Percentiles rank a stretch among this genome's conserved stretches.
phyloP scores from a whole-genome alignment of 2,888 invertebrate species.

The Catocala sponsa region DNA sequence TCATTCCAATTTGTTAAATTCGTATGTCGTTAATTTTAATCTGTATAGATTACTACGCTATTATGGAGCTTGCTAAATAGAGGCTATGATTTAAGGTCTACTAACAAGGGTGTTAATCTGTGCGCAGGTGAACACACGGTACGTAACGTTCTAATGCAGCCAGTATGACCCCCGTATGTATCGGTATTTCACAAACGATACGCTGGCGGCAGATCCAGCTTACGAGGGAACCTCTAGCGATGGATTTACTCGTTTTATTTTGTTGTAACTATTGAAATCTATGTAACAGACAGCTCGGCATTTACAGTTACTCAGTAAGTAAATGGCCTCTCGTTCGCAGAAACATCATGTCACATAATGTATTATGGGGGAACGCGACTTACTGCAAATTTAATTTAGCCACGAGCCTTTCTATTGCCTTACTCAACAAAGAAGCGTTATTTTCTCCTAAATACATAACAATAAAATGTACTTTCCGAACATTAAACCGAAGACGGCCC shows the following conservation, averaged over 20 bases:
- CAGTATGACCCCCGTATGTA: conserved; percentile 22
- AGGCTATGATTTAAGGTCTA: conserved; percentile 26
- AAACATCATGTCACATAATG: conserved; percentile 48
- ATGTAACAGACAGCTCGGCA: conserved; percentile 17
- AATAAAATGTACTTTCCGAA: conserved; percentile 50
- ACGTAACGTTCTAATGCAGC: conserved; percentile 25
- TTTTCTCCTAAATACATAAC: conserved; percentile 51
- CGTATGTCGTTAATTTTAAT: conserved; percentile 21
- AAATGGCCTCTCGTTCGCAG: conserved; percentile 33
- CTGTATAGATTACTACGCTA: conserved; percentile 7
- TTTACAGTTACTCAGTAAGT: conserved; percentile 35
- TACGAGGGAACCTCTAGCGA: conserved; percentile 14
- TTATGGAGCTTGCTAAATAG: conserved; percentile 18
- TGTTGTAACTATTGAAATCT: conserved; percentile 8
- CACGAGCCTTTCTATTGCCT: conserved; percentile 41
- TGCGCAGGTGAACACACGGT: conserved; percentile 48
- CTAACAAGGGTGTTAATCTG: conserved; percentile 40
- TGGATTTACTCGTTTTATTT: conserved; percentile 34
- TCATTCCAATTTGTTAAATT: conserved; percentile 44
- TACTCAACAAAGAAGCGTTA: conserved; percentile 51
- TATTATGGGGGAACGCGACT: conserved; percentile 47
- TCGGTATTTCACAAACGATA: conserved; percentile 30
- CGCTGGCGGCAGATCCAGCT: conserved; percentile 16
- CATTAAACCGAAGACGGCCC: conserved; percentile 43
- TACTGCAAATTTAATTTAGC: conserved; percentile 52